Conservation (phyloP, 2,888 invertebrate species). For the Tanaodytes sp. region DNA sequence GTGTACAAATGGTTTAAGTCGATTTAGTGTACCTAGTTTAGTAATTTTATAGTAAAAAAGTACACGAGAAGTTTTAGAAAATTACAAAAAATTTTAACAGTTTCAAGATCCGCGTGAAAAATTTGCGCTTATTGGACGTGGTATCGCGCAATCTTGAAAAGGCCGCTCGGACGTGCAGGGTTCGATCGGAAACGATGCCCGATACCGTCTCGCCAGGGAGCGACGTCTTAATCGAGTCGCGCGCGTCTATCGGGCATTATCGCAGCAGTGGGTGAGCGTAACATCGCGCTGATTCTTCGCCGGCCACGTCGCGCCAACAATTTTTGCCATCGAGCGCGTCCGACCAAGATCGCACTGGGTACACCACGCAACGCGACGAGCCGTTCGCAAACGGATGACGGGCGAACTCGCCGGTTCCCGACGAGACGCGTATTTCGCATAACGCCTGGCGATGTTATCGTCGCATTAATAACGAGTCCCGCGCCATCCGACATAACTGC, state of each 20-base stretch:
- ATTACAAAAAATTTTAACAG: too few relatives aligned
- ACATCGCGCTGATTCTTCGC: conserved; percentile 1
- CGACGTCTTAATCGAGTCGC: conserved; percentile 25
- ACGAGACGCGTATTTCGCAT: conserved; percentile 62
- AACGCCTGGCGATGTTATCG: conserved; percentile 63
- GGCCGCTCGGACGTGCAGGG: background rate
- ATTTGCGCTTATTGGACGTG: too few relatives aligned
- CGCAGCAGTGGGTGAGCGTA: conserved; percentile 19
- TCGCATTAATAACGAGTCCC: conserved; percentile 63
- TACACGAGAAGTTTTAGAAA: too few relatives aligned
- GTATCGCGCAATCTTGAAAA: background rate
- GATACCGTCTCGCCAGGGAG: conserved; percentile 4
- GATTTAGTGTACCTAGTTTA: too few relatives aligned
- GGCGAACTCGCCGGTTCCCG: conserved; percentile 60
- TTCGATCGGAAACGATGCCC: conserved; percentile 20
- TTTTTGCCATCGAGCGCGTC: too few relatives aligned
- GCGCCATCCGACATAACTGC: background rate
- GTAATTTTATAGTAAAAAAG: too few relatives aligned
- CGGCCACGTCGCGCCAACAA: conserved; percentile 43
- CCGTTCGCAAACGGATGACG: conserved; percentile 62
- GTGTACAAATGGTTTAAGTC: too few relatives aligned
- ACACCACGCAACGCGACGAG: too few relatives aligned
- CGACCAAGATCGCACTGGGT: too few relatives aligned
- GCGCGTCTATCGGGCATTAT: conserved; percentile 24
- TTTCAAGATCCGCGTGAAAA: too few relatives aligned